phyloP scores from a whole-genome alignment of 2,888 invertebrate genomes.

The Lycocerus yunnanus region DNA sequence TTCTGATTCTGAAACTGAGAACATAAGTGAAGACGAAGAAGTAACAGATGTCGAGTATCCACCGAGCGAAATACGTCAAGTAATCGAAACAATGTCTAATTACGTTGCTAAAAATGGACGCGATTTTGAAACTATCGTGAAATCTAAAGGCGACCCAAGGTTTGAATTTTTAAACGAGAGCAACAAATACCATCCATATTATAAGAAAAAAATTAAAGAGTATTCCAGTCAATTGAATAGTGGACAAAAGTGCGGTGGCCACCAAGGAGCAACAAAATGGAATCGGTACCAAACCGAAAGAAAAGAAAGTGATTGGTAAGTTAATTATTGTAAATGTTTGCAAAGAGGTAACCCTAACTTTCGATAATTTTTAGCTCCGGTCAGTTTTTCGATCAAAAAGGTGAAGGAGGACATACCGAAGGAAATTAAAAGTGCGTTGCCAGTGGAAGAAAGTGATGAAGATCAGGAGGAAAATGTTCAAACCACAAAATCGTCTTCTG shows the following conservation, averaged over 20 bases:
- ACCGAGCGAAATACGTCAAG: slow-evolving; percentile 79
- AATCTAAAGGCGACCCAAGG: slow-evolving; percentile 80
- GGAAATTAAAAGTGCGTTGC: slow-evolving; percentile 70
- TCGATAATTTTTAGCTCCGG: slow-evolving; percentile 63
- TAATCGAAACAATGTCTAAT: slow-evolving; percentile 95
- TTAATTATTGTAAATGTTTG: neutral
- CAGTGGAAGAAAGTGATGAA: slow-evolving; percentile 77
- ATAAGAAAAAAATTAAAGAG: slow-evolving; percentile 68
- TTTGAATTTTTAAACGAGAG: slow-evolving; percentile 84
- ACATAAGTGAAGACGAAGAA: slow-evolving; percentile 35
- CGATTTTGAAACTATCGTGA: slow-evolving; percentile 88
- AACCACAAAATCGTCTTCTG: slow-evolving; percentile 4
- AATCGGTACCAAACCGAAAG: slow-evolving; percentile 40
- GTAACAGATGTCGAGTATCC: slow-evolving; percentile 60
- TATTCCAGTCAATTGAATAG: slow-evolving; percentile 45
- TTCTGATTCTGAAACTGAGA: slow-evolving; percentile 45
- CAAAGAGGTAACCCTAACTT: neutral
- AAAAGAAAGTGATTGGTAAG: slow-evolving; percentile 51
- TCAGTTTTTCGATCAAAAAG: slow-evolving; percentile 86
- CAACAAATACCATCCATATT: slow-evolving; percentile 82
- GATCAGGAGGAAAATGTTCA: slow-evolving; percentile 54
- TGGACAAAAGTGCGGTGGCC: neutral
- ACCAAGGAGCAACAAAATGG: slow-evolving; percentile 25
- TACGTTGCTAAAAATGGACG: slow-evolving; percentile 96
- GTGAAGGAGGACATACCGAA: slow-evolving; percentile 63